A percentile compares a stretch with the other conserved stretches of the same genome.
These are phyloP conservation scores for Molorchus minor DNA, from an alignment of 2,888 invertebrate genomes.

Conservation along the genomic window DNA sequence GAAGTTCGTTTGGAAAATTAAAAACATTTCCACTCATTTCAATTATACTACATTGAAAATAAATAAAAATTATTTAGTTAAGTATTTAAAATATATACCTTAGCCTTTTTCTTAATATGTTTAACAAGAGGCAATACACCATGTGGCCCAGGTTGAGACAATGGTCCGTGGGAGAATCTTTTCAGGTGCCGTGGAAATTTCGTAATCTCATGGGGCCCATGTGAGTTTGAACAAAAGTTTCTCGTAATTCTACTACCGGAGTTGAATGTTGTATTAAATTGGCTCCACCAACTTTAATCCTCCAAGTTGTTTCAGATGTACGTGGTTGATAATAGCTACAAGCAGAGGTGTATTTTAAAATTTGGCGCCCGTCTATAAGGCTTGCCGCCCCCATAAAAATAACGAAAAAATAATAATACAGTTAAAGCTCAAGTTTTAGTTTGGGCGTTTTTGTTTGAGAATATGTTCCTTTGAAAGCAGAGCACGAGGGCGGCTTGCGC, in stretches of 20 bases:
- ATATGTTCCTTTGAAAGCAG: too few species aligned
- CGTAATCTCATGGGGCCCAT: conserved; percentile 86
- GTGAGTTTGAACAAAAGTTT: conserved; percentile 95
- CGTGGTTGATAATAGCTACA: conserved; percentile 91
- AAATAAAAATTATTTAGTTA: not conserved
- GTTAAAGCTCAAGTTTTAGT: too few species aligned
- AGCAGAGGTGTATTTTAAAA: too few species aligned
- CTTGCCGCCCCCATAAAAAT: too few species aligned
- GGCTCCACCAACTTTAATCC: conserved; percentile 88
- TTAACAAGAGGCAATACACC: conserved; percentile 86
- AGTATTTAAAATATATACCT: conserved; percentile 62
- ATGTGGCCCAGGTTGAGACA: conserved; percentile 80
- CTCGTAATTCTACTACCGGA: conserved; percentile 93
- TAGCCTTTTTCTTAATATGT: conserved; percentile 91
- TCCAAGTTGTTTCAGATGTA: conserved; percentile 80
- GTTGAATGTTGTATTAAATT: conserved; percentile 97
- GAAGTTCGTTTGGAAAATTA: too few species aligned
- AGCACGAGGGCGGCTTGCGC: too few species aligned
- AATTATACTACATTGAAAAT: too few species aligned
- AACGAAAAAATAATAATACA: too few species aligned
- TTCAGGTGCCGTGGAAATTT: conserved; percentile 94
- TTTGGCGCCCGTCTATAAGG: too few species aligned
- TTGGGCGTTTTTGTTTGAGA: too few species aligned
- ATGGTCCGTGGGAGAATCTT: conserved; percentile 83
- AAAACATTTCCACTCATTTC: too few species aligned